Evolutionary conservation across 92 coral and sea anemone species (phyloP), one percentile per base, ranked within the genome.

Genomic region (Parazoanthus atlanticus): DNA sequence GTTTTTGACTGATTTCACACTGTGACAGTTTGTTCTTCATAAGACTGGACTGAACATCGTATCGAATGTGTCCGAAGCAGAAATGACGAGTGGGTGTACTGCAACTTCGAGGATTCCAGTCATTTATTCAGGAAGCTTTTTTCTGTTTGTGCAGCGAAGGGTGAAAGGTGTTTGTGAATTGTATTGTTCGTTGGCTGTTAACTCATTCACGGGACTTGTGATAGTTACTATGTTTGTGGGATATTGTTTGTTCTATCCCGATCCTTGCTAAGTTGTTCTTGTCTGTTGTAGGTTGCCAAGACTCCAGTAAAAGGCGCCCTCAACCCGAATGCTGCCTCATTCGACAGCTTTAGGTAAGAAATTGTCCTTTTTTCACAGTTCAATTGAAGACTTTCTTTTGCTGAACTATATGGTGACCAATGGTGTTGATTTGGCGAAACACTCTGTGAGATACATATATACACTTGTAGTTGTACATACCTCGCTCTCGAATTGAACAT

Each of bases 281-380:
- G 34, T 46, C 65, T 52, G 12, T 80, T 32, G 19, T 31, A 84
- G 87, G 87, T 84, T 84, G 87, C 87, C 87, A 84, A 46, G 87
- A 84, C 87, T 84, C 65, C 87, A 40, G 87, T 30, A 17, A 82
- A 64, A 84, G 87, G 87, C 87, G 87, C 87, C 67, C 87, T 84
- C 87, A 84, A 84, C 87, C 87, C 87, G 12, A 84, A 84, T 84
- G 87, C 87, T 84, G 87, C 87, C 11, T 78, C 78, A 16, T 84
- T 84, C 58, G 87, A 84, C 61, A 70, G 78, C 87, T 84, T 70
- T 84, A 43, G 87, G 87, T 84, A 46, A 28, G 78, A 15, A 43
- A 30, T 43, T 6, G 43, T 84, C n/a, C 40, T 6, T 29, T 43
- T 40, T 69, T 41, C 5, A 15, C 19, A 26, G 2, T 13, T 47